A percentile compares a stretch with the other conserved stretches of the same genome.
phyloP scores from a whole-genome alignment of 2,113 vertebrate species.

The Lycocorax pyrrhopterus region DNA sequence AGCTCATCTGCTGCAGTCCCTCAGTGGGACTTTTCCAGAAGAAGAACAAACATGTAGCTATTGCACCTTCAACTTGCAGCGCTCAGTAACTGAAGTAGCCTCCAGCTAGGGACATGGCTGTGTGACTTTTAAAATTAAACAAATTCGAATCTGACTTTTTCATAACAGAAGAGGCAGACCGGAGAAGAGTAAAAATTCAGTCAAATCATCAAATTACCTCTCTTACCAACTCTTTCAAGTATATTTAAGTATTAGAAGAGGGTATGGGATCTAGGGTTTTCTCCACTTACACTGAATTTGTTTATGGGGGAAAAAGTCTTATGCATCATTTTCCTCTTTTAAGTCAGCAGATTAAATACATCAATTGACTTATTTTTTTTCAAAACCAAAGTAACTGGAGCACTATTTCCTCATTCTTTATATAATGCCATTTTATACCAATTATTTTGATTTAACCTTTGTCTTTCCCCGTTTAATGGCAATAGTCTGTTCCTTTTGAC shows the following conservation, averaged over 20 bases:
- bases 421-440: background rate
- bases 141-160: background rate
- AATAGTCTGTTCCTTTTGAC: background rate
- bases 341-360: background rate
- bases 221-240: background rate
- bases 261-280: background rate
- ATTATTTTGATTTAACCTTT: background rate
- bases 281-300: background rate
- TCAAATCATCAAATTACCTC: background rate
- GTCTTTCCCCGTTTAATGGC: background rate
- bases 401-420: background rate
- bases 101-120: background rate
- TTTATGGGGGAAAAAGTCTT: background rate
- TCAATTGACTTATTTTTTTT: background rate
- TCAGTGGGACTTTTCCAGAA: background rate
- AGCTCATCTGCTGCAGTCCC: background rate
- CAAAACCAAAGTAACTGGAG: background rate
- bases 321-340: background rate
- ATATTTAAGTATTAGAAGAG: background rate
- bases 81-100: background rate
- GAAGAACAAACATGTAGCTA: background rate
- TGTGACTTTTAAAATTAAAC: background rate
- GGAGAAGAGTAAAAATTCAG: background rate
- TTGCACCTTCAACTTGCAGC: background rate
- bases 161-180: background rate